A percentile compares a stretch with the other conserved stretches of the same genome.
phyloP scores from a whole-genome alignment of 1,140 invertebrate genomes.

The Aphaenogaster floridana region DNA sequence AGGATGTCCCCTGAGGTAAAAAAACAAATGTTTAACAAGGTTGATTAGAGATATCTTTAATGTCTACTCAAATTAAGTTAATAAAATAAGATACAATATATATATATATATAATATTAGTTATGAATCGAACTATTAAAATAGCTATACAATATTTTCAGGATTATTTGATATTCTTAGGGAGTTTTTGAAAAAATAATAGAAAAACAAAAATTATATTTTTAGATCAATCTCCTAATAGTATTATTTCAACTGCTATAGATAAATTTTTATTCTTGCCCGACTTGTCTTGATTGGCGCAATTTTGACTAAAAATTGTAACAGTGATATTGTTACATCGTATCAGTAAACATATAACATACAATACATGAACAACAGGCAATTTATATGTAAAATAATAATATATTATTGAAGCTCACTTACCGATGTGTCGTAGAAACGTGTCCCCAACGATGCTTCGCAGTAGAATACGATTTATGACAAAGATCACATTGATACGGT shows the following conservation, averaged over 20 bases:
- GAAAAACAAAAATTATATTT: not conserved
- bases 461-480: constrained; percentile 87
- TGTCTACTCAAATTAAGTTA: not conserved
- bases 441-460: constrained; percentile 88
- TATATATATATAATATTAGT: not conserved
- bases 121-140: not conserved
- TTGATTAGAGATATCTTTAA: constrained; percentile 1
- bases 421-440: constrained; percentile 86
- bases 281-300: not conserved
- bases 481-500: constrained; percentile 87
- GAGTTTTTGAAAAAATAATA: not conserved
- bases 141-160: no score
- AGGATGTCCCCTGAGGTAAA: constrained; percentile 84
- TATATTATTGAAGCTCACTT: not conserved
- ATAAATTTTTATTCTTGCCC: not conserved
- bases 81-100: not conserved
- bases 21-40: not conserved
- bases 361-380: not conserved
- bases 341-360: no score
- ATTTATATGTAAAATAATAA: not conserved
- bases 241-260: not conserved
- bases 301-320: constrained; percentile 2
- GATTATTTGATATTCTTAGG: not conserved
- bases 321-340: not conserved
- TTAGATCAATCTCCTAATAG: not conserved